Evolutionary conservation across 2,113 vertebrate species (phyloP), one percentile per base, ranked within the genome.

Genomic region (Cyprinodon variegatus): DNA sequence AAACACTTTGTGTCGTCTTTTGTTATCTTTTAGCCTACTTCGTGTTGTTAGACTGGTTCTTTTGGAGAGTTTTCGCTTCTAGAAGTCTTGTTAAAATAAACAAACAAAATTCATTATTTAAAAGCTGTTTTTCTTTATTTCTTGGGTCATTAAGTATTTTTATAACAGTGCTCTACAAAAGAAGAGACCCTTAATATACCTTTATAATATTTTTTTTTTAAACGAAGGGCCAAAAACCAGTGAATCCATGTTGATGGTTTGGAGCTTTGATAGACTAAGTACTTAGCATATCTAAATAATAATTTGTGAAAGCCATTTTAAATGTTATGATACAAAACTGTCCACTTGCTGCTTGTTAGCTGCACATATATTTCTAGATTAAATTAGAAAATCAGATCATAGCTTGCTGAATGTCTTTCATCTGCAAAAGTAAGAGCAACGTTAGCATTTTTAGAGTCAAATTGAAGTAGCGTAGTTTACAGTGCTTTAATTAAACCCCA

Each of bases 381-480:
- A 4, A 50, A 53, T 68, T 36, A 53, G 66, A 20, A 22, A 43
- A 48, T 65, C 40, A 43, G 29, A 67, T 59, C 22, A 17, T 29
- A 59, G 40, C 43, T 11, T 36, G 41, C 29, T 76, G 62, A 50
- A 68, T 59, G 13, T 39, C 41, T 71, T 74, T 62, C 45, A 74
- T 68, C 37, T 64, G 22, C 5, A 70, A 15, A 41, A 65, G 46
- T 41, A 39, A 64, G 61, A 41, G 59, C 10, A 0, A 22, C 11
- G 57, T 74, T 40, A 70, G 59, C 68, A 79, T 77, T 79, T 67
- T 48, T 68, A 62, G 60, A 61, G 63, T 36, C 13, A 70, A 53
- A 78, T 7, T 29, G 46, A 70, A 68, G 20, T 46, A 72, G 48
- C 38, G 65, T 29, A 57, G 50, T 81, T 53, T 64, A 64, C 40